These are phyloP conservation scores for Toxotes jaculatrix DNA, from an alignment of 2,113 vertebrate genomes.

Conservation along the genomic window DNA sequence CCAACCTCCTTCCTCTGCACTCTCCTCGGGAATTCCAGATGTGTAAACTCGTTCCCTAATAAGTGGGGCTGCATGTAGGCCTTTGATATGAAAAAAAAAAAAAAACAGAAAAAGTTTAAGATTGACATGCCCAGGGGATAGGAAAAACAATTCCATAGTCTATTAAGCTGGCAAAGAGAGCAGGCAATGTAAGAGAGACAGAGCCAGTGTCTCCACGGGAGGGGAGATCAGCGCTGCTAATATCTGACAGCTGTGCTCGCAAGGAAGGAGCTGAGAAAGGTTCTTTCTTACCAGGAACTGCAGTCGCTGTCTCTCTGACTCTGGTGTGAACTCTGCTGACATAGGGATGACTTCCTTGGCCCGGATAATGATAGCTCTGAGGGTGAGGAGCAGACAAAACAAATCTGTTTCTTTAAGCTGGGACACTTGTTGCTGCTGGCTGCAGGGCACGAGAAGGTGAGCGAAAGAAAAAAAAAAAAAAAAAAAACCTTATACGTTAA, in stretches of 20 bases:
- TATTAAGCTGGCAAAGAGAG: constrained; percentile 57
- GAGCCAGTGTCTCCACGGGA: constrained; percentile 52
- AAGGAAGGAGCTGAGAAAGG: constrained; percentile 17
- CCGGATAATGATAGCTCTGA: constrained; percentile 88
- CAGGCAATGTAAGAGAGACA: constrained; percentile 40
- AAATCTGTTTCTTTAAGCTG: constrained; percentile 31
- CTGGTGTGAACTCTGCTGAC: constrained; percentile 98
- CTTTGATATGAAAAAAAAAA: constrained; percentile 73
- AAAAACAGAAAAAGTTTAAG: constrained; percentile 29
- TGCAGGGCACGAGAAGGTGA: constrained; percentile 7
- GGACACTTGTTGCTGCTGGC: constrained; percentile 24
- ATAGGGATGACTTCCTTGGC: constrained; percentile 93
- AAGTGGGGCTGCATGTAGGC: constrained; percentile 97
- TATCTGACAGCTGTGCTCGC: constrained; percentile 63
- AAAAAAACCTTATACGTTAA: background rate
- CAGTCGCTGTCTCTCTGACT: constrained; percentile 95
- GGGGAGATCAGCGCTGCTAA: constrained; percentile 58
- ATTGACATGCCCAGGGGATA: constrained; percentile 47
- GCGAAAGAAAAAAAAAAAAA: background rate
- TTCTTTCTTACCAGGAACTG: constrained; percentile 93
- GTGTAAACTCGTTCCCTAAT: constrained; percentile 97
- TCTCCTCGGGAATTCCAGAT: constrained; percentile 97
- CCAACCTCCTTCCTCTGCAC: constrained; percentile 97
- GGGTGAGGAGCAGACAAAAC: constrained; percentile 51
- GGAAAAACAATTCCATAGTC: constrained; percentile 69